These are phyloP conservation scores for Lasiurus borealis DNA, from an alignment of 2,113 vertebrate species.

Conservation along the genomic window DNA sequence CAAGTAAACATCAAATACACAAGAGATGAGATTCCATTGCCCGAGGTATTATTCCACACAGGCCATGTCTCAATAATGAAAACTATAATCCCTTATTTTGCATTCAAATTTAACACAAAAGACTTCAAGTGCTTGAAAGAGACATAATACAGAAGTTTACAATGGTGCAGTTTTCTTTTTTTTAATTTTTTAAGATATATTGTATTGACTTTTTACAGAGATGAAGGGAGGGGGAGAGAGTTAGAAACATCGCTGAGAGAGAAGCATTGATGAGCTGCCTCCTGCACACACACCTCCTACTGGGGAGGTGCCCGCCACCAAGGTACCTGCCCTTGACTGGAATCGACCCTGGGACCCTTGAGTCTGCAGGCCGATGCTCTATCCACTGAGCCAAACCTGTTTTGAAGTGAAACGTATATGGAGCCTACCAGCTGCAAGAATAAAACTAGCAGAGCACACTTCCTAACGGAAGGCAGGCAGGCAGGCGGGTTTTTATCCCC, in stretches of 20 bases:
- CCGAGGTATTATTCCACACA: background rate
- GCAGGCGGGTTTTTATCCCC: background rate
- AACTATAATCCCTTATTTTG: background rate
- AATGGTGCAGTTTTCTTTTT: background rate
- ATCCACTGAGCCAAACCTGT: too few relatives aligned
- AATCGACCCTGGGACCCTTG: too few relatives aligned
- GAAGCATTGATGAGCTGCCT: too few relatives aligned
- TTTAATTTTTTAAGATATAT: too few relatives aligned
- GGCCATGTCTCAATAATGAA: background rate
- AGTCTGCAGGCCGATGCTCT: too few relatives aligned
- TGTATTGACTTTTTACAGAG: too few relatives aligned
- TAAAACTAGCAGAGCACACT: background rate
- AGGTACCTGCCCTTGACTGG: too few relatives aligned
- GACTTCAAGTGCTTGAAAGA: background rate
- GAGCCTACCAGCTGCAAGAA: background rate
- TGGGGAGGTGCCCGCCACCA: too few relatives aligned
- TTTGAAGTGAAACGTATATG: background rate
- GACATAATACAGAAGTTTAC: background rate
- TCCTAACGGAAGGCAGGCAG: background rate
- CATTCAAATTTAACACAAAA: conserved; percentile 3
- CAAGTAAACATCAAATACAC: background rate
- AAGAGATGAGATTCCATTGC: background rate
- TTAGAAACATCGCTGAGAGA: too few relatives aligned
- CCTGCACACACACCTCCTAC: too few relatives aligned
- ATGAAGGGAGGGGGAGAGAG: too few relatives aligned